A percentile compares a stretch with the other conserved stretches of the same genome.
phyloP scores from a whole-genome alignment of 2,797 vertebrate genomes.

The Diceros bicornis region DNA sequence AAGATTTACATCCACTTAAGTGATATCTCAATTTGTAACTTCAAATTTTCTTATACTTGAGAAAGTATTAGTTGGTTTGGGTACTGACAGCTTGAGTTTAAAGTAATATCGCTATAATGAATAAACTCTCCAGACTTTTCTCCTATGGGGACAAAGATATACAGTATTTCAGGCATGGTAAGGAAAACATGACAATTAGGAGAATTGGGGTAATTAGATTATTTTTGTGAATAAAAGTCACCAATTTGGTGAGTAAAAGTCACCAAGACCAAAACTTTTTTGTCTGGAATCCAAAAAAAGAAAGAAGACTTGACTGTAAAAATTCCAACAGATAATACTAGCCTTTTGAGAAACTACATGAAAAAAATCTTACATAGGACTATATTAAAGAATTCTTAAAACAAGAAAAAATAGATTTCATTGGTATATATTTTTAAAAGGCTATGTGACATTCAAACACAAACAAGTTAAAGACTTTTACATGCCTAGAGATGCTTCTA shows the following conservation, averaged over 20 bases:
- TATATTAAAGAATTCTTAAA: neutral
- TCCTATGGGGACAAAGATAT: neutral
- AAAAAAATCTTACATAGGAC: neutral
- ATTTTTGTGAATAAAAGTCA: conserved; percentile 46
- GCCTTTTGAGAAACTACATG: neutral
- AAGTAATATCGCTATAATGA: neutral
- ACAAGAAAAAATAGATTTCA: neutral
- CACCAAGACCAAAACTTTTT: neutral
- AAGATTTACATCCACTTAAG: neutral
- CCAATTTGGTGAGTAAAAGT: neutral
- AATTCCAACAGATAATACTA: neutral
- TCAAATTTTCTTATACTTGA: neutral
- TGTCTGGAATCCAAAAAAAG: neutral
- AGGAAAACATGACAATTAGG: conserved; percentile 73
- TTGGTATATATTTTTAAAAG: neutral
- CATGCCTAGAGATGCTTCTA: neutral
- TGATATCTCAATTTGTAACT: neutral
- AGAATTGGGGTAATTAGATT: neutral
- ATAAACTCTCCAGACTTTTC: neutral
- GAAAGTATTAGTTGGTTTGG: neutral
- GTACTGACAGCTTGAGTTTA: neutral
- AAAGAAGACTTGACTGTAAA: neutral
- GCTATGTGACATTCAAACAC: neutral
- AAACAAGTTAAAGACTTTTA: neutral
- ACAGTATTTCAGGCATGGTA: neutral